These are phyloP conservation scores for Lissocephala sabroskyi DNA, from an alignment of 2,888 invertebrate genomes.

Conservation along the genomic window DNA sequence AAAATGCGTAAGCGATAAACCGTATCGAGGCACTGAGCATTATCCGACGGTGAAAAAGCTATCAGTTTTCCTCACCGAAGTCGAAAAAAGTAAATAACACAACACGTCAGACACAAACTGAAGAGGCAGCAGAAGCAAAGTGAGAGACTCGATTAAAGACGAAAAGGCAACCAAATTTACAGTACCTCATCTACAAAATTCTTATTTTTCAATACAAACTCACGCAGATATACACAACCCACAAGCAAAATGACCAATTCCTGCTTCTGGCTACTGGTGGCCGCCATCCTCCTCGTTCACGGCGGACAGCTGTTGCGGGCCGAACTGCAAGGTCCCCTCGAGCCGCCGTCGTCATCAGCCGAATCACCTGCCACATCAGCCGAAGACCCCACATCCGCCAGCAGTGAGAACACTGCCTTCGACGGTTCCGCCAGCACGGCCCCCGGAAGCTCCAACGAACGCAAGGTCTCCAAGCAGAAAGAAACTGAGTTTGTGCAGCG, in stretches of 20 bases:
- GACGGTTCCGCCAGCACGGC: too few species aligned
- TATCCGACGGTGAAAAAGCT: constrained; percentile 20
- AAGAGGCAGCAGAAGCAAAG: constrained; percentile 13
- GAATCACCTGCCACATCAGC: too few species aligned
- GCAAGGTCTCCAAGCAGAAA: constrained; percentile 40
- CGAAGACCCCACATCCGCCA: constrained; percentile 14
- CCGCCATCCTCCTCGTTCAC: constrained; percentile 4
- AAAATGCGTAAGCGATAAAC: constrained; percentile 36
- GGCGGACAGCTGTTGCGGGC: constrained; percentile 29
- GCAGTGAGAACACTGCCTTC: too few species aligned
- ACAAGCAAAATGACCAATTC: constrained; percentile 42
- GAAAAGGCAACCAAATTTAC: constrained; percentile 21
- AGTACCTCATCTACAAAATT: constrained; percentile 14
- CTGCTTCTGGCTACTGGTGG: constrained; percentile 37
- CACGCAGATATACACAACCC: background rate
- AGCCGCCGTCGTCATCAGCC: too few species aligned
- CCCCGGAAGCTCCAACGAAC: constrained; percentile 33
- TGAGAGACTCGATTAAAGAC: background rate
- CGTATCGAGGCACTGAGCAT: constrained; percentile 10
- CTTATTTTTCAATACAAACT: constrained; percentile 1
- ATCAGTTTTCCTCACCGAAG: constrained; percentile 24
- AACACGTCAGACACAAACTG: constrained; percentile 54
- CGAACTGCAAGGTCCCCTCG: constrained; percentile 54
- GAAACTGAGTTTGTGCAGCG: constrained; percentile 40
- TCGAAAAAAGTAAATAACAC: constrained; percentile 52